Evolutionary conservation across 2,888 invertebrate species (phyloP).

Genomic region (Unio delphinus): DNA sequence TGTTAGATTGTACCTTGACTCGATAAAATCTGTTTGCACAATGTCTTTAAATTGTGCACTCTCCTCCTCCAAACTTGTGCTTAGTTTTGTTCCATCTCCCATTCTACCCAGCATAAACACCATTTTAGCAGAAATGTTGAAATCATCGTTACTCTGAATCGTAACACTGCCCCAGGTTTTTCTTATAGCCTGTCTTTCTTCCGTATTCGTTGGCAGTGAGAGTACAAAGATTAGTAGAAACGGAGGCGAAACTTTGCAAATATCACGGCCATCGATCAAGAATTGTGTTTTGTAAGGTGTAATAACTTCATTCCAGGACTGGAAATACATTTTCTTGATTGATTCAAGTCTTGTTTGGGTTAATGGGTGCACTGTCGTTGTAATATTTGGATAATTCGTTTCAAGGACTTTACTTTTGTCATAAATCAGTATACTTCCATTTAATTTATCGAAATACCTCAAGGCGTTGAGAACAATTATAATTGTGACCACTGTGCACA

Average conservation of each 20-base stretch:
- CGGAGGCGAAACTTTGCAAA: conserved; percentile 20
- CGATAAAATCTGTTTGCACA: conserved; percentile 35
- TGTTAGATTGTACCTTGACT: conserved; percentile 38
- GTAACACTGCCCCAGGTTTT: conserved; percentile 41
- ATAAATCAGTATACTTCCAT: too few species aligned
- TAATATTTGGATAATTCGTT: too few species aligned
- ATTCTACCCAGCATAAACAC: conserved; percentile 38
- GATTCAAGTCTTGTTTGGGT: too few species aligned
- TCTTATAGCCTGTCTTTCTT: conserved; percentile 39
- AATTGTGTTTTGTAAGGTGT: conserved; percentile 23
- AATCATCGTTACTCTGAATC: conserved; percentile 7
- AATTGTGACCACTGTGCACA: too few species aligned
- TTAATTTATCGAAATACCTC: too few species aligned
- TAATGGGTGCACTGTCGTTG: too few species aligned
- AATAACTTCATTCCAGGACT: conserved; percentile 14
- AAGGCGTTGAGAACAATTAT: too few species aligned
- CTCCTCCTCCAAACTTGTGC: conserved; percentile 21
- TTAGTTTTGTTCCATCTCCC: background rate
- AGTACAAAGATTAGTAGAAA: conserved; percentile 44
- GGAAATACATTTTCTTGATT: too few species aligned
- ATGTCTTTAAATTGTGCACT: conserved; percentile 28
- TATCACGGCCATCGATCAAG: conserved; percentile 15
- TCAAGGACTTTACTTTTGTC: too few species aligned
- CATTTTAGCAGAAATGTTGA: conserved; percentile 24
- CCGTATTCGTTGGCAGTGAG: conserved; percentile 27